These are phyloP conservation scores for Gryon sp. DNA, from an alignment of 1,140 invertebrate genomes.

Conservation along the genomic window DNA sequence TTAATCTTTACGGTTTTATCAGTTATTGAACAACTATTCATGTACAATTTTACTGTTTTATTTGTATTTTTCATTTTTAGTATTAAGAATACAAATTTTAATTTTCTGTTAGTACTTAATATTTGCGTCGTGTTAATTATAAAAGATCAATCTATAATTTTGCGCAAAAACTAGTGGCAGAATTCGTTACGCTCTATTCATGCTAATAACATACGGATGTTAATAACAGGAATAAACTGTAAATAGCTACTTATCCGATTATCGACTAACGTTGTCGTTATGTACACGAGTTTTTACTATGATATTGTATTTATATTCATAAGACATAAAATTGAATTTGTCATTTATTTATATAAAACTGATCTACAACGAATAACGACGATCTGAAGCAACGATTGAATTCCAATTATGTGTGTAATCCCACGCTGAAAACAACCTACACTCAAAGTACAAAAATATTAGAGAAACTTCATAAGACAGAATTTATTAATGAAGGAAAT, in stretches of 20 bases:
- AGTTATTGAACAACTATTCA: too few species aligned
- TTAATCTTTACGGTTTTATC: too few species aligned
- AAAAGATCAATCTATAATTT: constrained; percentile 23
- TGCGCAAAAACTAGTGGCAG: constrained; percentile 20
- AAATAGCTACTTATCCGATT: constrained; percentile 43
- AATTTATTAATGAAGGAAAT: constrained; percentile 30
- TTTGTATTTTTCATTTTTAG: too few species aligned
- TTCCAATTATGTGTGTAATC: constrained; percentile 12
- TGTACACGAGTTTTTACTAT: constrained; percentile 3
- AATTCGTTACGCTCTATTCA: constrained; percentile 22
- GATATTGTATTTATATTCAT: constrained; percentile 20
- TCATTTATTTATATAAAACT: constrained; percentile 24
- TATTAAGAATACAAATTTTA: too few species aligned
- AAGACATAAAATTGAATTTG: constrained; percentile 28
- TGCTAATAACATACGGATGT: constrained; percentile 33
- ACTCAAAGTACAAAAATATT: not conserved
- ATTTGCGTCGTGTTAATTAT: constrained; percentile 15
- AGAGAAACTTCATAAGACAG: constrained; percentile 12
- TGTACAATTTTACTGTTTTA: too few species aligned
- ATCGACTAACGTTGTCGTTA: constrained; percentile 25
- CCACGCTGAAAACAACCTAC: constrained; percentile 23
- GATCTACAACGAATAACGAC: constrained; percentile 12
- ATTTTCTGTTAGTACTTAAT: too few species aligned
- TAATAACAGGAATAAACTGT: constrained; percentile 44
- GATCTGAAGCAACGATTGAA: constrained; percentile 31